Evolutionary conservation across 2,888 invertebrate genomes (phyloP).

Genomic region (Drosophila emarginata): DNA sequence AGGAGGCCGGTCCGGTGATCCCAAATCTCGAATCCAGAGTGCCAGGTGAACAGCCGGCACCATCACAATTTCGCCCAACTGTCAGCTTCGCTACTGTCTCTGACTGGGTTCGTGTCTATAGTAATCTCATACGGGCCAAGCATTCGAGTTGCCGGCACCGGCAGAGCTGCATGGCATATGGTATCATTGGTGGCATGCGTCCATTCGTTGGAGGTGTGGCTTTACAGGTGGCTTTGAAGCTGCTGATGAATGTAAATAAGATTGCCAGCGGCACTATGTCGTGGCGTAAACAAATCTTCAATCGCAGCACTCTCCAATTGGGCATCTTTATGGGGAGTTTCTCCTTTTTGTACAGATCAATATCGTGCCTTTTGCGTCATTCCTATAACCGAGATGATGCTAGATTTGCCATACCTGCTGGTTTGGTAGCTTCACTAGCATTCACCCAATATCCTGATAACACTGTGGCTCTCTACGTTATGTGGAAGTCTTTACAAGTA

Average conservation of each 20-base stretch:
- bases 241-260: slow-evolving; percentile 84
- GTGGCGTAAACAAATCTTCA: slow-evolving; percentile 84
- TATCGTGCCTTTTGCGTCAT: slow-evolving; percentile 87
- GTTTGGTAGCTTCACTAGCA: slow-evolving; percentile 87
- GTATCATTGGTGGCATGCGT: slow-evolving; percentile 84
- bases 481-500: slow-evolving; percentile 93
- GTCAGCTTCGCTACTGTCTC: slow-evolving; percentile 65
- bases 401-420: slow-evolving; percentile 87
- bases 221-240: slow-evolving; percentile 85
- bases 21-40: slow-evolving; percentile 1
- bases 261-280: slow-evolving; percentile 84
- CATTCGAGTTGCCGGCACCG: slow-evolving; percentile 85
- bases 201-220: slow-evolving; percentile 86
- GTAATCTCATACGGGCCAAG: slow-evolving; percentile 78
- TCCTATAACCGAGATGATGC: slow-evolving; percentile 85
- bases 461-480: slow-evolving; percentile 90
- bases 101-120: slow-evolving; percentile 75
- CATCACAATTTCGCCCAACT: slow-evolving; percentile 50
- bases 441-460: slow-evolving; percentile 90
- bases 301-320: slow-evolving; percentile 84
- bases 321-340: slow-evolving; percentile 88
- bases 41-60: slow-evolving; percentile 47
- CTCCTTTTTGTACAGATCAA: slow-evolving; percentile 86
- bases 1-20: slow-evolving; percentile 83
- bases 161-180: slow-evolving; percentile 85